Percentiles rank a stretch among this genome's conserved stretches.
These are phyloP conservation scores for Tachina grossa DNA, from an alignment of 2,888 invertebrate genomes.

Conservation along the genomic window DNA sequence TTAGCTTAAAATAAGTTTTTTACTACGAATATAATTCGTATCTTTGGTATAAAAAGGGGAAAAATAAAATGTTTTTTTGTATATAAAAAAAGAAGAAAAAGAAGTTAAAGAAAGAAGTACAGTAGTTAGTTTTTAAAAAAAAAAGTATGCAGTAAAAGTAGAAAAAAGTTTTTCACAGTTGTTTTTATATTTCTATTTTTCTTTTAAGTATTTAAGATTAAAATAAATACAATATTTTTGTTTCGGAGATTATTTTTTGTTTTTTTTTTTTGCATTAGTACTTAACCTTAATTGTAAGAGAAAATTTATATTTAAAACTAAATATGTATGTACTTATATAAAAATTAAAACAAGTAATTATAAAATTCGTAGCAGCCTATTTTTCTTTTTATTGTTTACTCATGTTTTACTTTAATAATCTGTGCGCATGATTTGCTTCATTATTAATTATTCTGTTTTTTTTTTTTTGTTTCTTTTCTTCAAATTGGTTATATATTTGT, in stretches of 20 bases:
- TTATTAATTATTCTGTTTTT: conserved; percentile 5
- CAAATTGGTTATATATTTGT: conserved; percentile 28
- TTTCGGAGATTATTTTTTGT: conserved; percentile 44
- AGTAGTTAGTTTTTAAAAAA: conserved; percentile 43
- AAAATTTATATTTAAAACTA: conserved; percentile 32
- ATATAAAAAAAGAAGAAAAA: conserved; percentile 1
- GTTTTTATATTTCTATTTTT: conserved; percentile 47
- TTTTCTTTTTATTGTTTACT: conserved; percentile 57
- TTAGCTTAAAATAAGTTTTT: conserved; percentile 67
- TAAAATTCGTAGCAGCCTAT: conserved; percentile 65
- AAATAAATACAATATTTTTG: conserved; percentile 66
- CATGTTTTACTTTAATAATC: conserved; percentile 15
- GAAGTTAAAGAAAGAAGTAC: conserved; percentile 4
- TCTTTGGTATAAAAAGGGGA: conserved; percentile 72
- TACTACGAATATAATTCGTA: conserved; percentile 73
- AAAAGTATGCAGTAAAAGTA: conserved; percentile 47
- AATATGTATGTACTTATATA: conserved; percentile 12
- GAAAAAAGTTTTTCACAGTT: conserved; percentile 63
- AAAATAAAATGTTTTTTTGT: conserved; percentile 32
- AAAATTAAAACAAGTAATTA: conserved; percentile 60
- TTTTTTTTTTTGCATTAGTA: not conserved
- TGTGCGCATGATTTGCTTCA: conserved; percentile 64
- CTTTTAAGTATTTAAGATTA: conserved; percentile 46
- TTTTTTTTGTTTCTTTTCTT: not conserved
- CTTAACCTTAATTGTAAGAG: conserved; percentile 49